Conservation (phyloP, 2,888 invertebrate genomes). For the Piscicola geometra region DNA sequence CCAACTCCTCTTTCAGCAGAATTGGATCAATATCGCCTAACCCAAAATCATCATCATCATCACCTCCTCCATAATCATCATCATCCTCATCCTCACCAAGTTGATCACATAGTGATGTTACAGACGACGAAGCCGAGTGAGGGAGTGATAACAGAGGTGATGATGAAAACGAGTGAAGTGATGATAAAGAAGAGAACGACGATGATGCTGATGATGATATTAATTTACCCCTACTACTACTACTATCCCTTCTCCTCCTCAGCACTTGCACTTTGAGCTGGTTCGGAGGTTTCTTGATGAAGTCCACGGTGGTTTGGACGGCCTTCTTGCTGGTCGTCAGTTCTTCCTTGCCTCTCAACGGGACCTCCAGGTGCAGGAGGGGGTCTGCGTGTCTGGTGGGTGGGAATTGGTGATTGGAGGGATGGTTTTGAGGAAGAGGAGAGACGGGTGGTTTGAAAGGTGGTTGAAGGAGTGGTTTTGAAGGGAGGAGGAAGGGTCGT, state of each 20-base stretch:
- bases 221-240: too few relatives aligned
- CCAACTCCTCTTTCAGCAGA: neutral
- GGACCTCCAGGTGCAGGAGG: conserved; percentile 75
- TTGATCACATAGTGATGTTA: neutral
- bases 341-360: conserved; percentile 68
- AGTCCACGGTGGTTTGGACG: conserved; percentile 39
- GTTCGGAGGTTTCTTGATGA: conserved; percentile 1
- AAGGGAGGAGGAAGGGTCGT: too few relatives aligned
- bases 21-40: neutral
- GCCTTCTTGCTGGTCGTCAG: conserved; percentile 69
- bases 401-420: neutral
- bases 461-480: too few relatives aligned
- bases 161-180: too few relatives aligned
- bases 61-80: too few relatives aligned
- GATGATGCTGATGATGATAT: too few relatives aligned
- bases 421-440: too few relatives aligned
- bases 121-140: neutral
- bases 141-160: neutral
- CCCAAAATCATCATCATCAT: neutral
- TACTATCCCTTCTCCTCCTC: neutral
- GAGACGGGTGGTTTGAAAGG: too few relatives aligned
- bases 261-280: neutral
- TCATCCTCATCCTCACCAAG: neutral
- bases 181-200: neutral
- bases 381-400: conserved; percentile 67